Evolutionary conservation across 2,888 invertebrate species (phyloP).

Genomic region (Carabus problematicus): DNA sequence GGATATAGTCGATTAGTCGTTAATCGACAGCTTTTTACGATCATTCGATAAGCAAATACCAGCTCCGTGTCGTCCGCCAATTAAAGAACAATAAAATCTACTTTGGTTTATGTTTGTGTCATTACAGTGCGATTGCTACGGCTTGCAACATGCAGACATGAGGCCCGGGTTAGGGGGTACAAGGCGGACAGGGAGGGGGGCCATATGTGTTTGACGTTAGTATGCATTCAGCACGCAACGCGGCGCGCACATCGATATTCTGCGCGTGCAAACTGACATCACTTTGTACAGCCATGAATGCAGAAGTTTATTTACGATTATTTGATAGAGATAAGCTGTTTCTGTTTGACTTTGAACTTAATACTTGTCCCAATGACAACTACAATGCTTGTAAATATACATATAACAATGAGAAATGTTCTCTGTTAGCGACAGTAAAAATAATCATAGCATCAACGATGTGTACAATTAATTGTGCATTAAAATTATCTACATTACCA

Average conservation of each 20-base stretch:
- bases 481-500: too few relatives aligned
- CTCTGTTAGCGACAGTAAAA: too few relatives aligned
- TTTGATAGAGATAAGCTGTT: too few relatives aligned
- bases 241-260: slow-evolving; percentile 1
- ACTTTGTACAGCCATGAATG: background rate
- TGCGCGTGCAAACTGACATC: slow-evolving; percentile 9
- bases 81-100: slow-evolving; percentile 41
- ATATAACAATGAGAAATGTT: too few relatives aligned
- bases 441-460: too few relatives aligned
- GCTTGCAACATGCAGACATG: background rate
- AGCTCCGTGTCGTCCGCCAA: slow-evolving; percentile 39
- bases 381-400: too few relatives aligned
- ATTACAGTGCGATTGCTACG: slow-evolving; percentile 23
- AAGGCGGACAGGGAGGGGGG: too few relatives aligned
- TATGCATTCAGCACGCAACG: background rate
- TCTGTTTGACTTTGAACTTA: too few relatives aligned
- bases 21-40: slow-evolving; percentile 42
- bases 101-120: slow-evolving; percentile 35
- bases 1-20: slow-evolving; percentile 35
- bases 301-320: background rate
- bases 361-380: too few relatives aligned
- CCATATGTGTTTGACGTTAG: too few relatives aligned
- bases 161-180: too few relatives aligned
- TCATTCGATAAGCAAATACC: slow-evolving; percentile 40
- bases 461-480: too few relatives aligned